Evolutionary conservation across 1,140 invertebrate species (phyloP).

Genomic region (Drosophila chauvacae): DNA sequence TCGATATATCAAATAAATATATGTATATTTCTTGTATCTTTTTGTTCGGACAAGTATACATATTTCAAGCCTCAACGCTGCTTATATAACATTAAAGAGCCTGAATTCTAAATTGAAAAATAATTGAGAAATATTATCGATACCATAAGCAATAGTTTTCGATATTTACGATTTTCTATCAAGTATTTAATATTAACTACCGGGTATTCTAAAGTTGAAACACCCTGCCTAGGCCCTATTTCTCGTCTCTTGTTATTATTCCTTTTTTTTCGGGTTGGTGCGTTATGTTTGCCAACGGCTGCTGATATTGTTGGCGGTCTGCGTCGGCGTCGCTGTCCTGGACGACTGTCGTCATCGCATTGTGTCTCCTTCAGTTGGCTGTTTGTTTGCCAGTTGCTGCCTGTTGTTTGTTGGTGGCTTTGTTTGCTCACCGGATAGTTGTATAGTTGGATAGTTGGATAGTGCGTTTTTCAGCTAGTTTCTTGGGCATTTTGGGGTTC

Average conservation of each 20-base stretch:
- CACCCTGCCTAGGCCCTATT: background rate
- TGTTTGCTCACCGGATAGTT: constrained; percentile 39
- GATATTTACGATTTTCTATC: background rate
- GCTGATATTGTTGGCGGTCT: constrained; percentile 49
- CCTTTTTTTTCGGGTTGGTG: constrained; percentile 16
- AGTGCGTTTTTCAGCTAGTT: constrained; percentile 27
- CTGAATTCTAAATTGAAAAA: background rate
- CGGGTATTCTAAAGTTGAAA: background rate
- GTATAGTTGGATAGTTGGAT: constrained; percentile 22
- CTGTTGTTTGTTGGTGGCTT: constrained; percentile 29
- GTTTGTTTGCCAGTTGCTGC: constrained; percentile 27
- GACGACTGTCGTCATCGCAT: constrained; percentile 66
- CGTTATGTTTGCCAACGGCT: constrained; percentile 49
- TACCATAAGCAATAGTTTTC: background rate
- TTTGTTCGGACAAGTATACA: background rate
- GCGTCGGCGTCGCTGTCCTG: constrained; percentile 24
- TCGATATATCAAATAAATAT: background rate
- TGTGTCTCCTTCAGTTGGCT: constrained; percentile 38
- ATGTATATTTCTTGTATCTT: no score
- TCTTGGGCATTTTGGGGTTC: background rate
- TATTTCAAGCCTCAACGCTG: no score
- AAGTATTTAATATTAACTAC: background rate
- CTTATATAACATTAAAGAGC: no score
- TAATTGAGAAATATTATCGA: background rate
- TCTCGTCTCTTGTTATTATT: background rate